Evolutionary conservation across 2,113 vertebrate species (phyloP).

Genomic region (Chrysochloris asiatica): DNA sequence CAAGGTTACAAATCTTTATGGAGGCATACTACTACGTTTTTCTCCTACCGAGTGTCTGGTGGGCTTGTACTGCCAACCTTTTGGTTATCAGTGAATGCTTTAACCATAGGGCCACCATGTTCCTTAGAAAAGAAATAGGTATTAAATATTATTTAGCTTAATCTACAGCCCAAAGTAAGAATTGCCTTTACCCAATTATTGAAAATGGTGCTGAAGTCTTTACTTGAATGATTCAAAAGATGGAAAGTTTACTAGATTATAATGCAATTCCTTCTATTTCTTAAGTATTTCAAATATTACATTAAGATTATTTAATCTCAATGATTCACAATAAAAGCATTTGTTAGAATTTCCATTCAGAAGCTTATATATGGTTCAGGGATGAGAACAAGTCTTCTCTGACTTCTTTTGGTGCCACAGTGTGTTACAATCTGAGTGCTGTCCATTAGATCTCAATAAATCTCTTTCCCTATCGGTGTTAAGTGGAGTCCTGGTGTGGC

Average conservation of each 20-base stretch:
- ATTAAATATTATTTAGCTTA: constrained; percentile 21
- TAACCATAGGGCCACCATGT: not conserved
- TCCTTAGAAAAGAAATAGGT: not conserved
- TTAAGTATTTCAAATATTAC: not conserved
- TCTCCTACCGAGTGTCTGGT: not conserved
- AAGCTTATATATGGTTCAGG: not conserved
- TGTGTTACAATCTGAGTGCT: constrained; percentile 4
- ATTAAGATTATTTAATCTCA: constrained; percentile 8
- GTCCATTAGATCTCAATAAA: not conserved
- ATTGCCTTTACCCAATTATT: not conserved
- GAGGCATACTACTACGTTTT: not conserved
- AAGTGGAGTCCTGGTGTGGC: no score
- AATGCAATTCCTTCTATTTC: not conserved
- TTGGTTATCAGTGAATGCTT: not conserved
- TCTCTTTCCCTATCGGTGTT: not conserved
- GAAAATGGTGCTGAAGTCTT: not conserved
- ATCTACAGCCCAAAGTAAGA: not conserved
- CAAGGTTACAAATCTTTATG: not conserved
- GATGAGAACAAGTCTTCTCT: not conserved
- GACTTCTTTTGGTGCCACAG: not conserved
- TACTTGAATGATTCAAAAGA: not conserved
- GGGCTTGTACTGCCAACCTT: not conserved
- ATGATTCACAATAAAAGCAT: constrained; percentile 12
- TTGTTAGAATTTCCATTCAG: not conserved
- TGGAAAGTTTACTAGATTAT: not conserved